phyloP scores from a whole-genome alignment of 1,140 invertebrate genomes.

The Pomacea maculata region DNA sequence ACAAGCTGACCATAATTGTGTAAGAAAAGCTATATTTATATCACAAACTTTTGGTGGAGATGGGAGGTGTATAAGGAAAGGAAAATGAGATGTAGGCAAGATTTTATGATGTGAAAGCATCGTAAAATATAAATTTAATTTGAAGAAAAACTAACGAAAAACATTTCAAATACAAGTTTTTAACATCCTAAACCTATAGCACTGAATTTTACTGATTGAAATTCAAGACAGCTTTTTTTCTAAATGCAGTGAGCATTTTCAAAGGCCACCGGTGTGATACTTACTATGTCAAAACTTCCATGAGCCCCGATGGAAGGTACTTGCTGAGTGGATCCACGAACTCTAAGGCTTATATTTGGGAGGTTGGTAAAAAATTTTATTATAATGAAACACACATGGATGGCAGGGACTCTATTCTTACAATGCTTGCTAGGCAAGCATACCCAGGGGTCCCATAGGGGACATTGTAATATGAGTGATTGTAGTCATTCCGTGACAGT shows the following conservation, averaged over 20 bases:
- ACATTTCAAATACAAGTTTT: neutral
- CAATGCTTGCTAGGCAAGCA: too few relatives aligned
- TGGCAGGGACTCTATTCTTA: too few relatives aligned
- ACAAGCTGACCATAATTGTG: too few relatives aligned
- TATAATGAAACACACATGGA: neutral
- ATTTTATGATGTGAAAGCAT: neutral
- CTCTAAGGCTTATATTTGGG: constrained; percentile 86
- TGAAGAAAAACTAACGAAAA: neutral
- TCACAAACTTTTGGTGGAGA: too few relatives aligned
- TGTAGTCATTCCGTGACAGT: neutral
- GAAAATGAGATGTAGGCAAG: too few relatives aligned
- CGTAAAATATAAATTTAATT: neutral
- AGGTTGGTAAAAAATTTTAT: constrained; percentile 52
- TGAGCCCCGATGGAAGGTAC: constrained; percentile 82
- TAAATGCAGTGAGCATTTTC: constrained; percentile 56
- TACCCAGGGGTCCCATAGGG: too few relatives aligned
- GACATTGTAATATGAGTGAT: neutral
- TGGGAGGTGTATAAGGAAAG: too few relatives aligned
- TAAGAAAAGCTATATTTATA: too few relatives aligned
- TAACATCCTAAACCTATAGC: neutral
- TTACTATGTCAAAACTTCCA: constrained; percentile 83
- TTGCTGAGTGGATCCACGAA: constrained; percentile 86
- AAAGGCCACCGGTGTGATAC: constrained; percentile 79
- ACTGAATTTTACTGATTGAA: neutral
- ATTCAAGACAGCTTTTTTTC: constrained; percentile 6